These are phyloP conservation scores for Hydriomena furcata DNA, from an alignment of 2,888 invertebrate species.

Conservation along the genomic window DNA sequence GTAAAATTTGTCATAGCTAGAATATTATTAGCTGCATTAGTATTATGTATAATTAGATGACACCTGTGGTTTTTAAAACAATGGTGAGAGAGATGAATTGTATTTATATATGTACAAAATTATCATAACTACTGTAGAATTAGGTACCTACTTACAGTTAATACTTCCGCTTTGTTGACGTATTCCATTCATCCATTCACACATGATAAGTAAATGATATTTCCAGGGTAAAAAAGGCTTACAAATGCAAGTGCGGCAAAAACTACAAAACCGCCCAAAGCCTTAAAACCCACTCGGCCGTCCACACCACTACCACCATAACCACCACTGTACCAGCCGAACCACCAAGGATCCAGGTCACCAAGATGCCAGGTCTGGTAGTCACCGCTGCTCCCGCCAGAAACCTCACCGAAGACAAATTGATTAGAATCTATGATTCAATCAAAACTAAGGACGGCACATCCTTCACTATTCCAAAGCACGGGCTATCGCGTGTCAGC, in stretches of 20 bases:
- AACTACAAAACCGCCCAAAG: slow-evolving; percentile 92
- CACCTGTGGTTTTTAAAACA: no score
- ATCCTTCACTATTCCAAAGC: slow-evolving; percentile 71
- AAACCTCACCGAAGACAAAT: slow-evolving; percentile 56
- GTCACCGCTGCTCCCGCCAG: slow-evolving; percentile 69
- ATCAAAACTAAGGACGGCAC: slow-evolving; percentile 60
- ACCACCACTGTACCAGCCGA: slow-evolving; percentile 26
- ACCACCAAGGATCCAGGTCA: slow-evolving; percentile 38
- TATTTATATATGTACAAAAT: no score
- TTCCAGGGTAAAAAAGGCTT: slow-evolving; percentile 89
- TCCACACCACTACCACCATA: slow-evolving; percentile 30
- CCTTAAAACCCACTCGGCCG: slow-evolving; percentile 87
- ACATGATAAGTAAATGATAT: no score
- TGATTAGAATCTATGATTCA: slow-evolving; percentile 73
- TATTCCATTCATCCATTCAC: no score
- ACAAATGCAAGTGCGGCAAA: slow-evolving; percentile 93
- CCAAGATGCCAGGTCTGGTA: slow-evolving; percentile 62
- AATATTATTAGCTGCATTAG: no score
- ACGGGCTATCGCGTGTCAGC: slow-evolving; percentile 58
- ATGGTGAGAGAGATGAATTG: no score
- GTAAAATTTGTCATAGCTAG: background rate
- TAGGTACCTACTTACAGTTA: background rate
- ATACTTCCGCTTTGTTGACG: no score
- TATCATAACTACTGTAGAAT: no score
- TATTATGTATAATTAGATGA: no score